Base-by-base conservation (phyloP, 2,888 invertebrate genomes). In the Cataglyphis albicans region DNA sequence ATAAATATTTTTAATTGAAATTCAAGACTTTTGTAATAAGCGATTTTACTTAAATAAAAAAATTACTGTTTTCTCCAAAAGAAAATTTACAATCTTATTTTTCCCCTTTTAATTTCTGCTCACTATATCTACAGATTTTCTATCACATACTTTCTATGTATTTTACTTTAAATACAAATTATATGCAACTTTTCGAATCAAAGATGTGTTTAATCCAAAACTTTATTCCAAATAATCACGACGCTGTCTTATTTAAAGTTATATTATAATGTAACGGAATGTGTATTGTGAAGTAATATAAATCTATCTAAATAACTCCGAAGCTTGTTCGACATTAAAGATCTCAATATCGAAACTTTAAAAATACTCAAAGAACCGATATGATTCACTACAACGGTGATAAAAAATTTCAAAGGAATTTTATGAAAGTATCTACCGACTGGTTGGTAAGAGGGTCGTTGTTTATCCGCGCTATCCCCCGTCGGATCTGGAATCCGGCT, bases 391-490 rank as follows among this genome's bases (percentile, higher is more conserved):
- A 48, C 18, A 83, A 87, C 35, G n/a, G 21, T 21, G 61, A 70
- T 88, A 48, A 87, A 89, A 82, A 82, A 89, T 88, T 87, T 74
- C n/a, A 88, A 32, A 72, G 52, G 75, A 52, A 74, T 52, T 70
- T 67, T 82, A 84, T 78, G 84, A 76, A 74, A 29, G 76, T 55
- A 70, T 84, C 57, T 64, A 73, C 64, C 73, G 21, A 67, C 78
- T 75, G 48, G 61, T 38, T 64, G 41, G 75, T 87, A 84, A 89
- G 84, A 87, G 87, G 87, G 74, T 84, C 82, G 81, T 87, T 87
- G 78, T 85, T 89, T 84, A 87, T 85, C 74, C 55, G 59, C 65
- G 75, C 73, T 82, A 44, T 48, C 78, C 32, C 32, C 32, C 73
- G 59, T 70, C 72, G 72, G 72, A 41, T 59, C 32, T 32, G 44